Base-by-base conservation (phyloP, 2,113 vertebrate species). In the Spea bombifrons region DNA sequence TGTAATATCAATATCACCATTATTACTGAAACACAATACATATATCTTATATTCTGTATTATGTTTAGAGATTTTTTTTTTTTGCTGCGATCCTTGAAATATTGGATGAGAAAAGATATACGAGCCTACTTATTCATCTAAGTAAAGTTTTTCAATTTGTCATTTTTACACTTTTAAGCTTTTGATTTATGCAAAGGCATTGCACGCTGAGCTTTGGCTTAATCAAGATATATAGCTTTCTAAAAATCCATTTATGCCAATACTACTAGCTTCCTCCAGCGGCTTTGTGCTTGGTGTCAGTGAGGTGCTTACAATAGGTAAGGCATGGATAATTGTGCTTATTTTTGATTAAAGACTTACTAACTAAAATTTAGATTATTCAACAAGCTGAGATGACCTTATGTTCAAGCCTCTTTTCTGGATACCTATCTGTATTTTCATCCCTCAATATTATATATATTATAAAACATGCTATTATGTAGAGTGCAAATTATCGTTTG, bases 171-270 rank as follows among this genome's bases (percentile, higher is more conserved):
- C 46, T 64, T 73, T 74, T 74, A 65, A 74, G 72, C 72, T 74
- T 74, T 74, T 74, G 72, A 74, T 74, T 74, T 65, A 74, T 74
- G 57, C n/a, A 63, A 74, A 74, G 72, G 72, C 61, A 65, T 64
- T 74, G 72, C 72, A 74, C 72, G 48, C 15, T 74, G 72, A 74
- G 72, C 45, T 61, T 50, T 74, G 46, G 72, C 72, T 30, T 74
- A 74, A 74, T 74, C 72, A 74, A 50, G 72, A 74, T 74, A 74
- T 74, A 74, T 74, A 74, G 59, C 72, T 74, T 65, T 74, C 45
- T 59, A 74, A 74, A 74, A 64, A 61, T 64, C 47, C 59, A 74
- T 74, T 59, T 7, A 46, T 64, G 46, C 57, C 55, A 49, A 46
- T 48, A 64, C n/a, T 64, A 59, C 57, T 8, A 64, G 72, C 63